Base-by-base conservation (phyloP, 2,888 invertebrate species). In the Caenorhabditis sp. region DNA sequence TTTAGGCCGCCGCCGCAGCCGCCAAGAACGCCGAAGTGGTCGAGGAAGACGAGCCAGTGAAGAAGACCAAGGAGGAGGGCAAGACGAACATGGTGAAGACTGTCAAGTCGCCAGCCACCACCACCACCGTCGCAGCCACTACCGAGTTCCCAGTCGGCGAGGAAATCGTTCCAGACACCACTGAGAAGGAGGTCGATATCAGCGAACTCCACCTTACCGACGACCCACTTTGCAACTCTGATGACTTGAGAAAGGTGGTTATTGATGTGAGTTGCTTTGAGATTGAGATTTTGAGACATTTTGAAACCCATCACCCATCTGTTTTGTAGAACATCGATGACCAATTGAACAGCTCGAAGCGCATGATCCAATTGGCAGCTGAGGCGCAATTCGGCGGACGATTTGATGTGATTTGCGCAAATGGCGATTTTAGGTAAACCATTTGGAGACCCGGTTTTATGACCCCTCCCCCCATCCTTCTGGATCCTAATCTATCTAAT, bases 371-470 rank as follows among this genome's bases (percentile, higher is more conserved):
- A 80, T 77, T 90, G 80, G 89, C 89, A 47, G 89, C 90, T 51
- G 90, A 90, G 77, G 88, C 88, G 50, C 88, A 88, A 68, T 90
- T 91, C 72, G 90, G 90, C 44, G 90, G 90, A 69, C 83, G 90
- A 70, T 90, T 87, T 69, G 89, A 82, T 76, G 84, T 86, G 56
- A 84, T 86, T 85, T 90, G 90, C 82, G 87, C 89, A 64, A 85
- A 88, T 69, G 86, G 88, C 82, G 90, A 90, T 81, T 90, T 90
- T 79, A 84, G 84, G 84, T 84, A 65, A 64, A n/a, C n/a, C n/a
- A n/a, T n/a, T n/a, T n/a, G n/a, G n/a, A n/a, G n/a, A n/a, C n/a
- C n/a, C n/a, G n/a, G n/a, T n/a, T n/a, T n/a, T n/a, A n/a, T n/a
- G n/a, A n/a, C n/a, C n/a, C n/a, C n/a, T n/a, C n/a, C n/a, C n/a